Evolutionary conservation across 2,113 vertebrate genomes (phyloP).

Genomic region (Stegastes partitus): DNA sequence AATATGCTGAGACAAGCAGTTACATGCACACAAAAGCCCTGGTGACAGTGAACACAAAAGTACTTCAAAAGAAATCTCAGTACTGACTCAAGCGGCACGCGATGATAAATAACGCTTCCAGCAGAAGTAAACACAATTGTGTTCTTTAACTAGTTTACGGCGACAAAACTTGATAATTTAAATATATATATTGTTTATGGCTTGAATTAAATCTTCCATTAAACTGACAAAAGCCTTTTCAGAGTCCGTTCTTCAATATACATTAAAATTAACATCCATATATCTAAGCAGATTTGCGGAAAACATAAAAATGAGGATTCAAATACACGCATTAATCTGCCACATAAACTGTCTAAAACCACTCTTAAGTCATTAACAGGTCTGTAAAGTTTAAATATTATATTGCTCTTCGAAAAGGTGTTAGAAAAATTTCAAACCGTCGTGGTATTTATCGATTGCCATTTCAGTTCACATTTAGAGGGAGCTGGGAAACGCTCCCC

Average conservation of each 20-base stretch:
- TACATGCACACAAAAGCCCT: constrained; percentile 21
- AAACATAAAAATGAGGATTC: background rate
- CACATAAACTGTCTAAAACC: background rate
- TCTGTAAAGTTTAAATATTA: background rate
- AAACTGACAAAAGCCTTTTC: constrained; percentile 29
- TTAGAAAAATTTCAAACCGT: constrained; percentile 31
- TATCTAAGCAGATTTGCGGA: constrained; percentile 9
- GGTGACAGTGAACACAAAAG: constrained; percentile 41
- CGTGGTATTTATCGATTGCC: constrained; percentile 55
- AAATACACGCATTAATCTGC: constrained; percentile 1
- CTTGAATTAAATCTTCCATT: constrained; percentile 17
- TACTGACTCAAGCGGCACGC: constrained; percentile 3
- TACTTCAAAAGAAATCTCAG: constrained; percentile 35
- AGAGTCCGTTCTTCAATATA: background rate
- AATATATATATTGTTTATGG: background rate
- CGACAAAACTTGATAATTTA: background rate
- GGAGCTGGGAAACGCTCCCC: constrained; percentile 20
- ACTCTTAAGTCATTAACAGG: constrained; percentile 21
- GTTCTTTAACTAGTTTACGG: constrained; percentile 15
- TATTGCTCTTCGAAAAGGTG: background rate
- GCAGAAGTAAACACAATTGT: constrained; percentile 24
- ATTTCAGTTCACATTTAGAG: constrained; percentile 58
- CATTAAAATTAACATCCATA: constrained; percentile 10
- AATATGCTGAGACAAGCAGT: constrained; percentile 57
- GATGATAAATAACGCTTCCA: constrained; percentile 7